Evolutionary conservation across 2,888 invertebrate species (phyloP), one percentile per base, ranked within the genome.

Genomic region (Cerceris ruficornis): DNA sequence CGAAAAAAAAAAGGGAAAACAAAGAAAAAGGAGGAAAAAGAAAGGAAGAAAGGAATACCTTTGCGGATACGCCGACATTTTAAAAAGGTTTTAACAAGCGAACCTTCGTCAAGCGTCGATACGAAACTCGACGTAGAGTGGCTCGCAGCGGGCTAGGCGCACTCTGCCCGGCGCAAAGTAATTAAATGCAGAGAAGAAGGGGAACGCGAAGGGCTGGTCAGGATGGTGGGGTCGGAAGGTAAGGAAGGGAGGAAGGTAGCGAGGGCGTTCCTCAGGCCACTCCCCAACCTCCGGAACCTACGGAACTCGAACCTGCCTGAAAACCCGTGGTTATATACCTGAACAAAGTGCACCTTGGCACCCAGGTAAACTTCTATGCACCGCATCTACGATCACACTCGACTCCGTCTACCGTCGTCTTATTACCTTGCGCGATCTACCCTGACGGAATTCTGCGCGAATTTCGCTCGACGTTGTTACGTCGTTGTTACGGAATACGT

Each of bases 221-320:
- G 75, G 57, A 49, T 69, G 73, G 75, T 64, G 65, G 77, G 73
- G 62, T 52, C 6, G 9, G 75, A 75, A 52, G 75, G 71, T 68
- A 78, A 80, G 81, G 80, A 79, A 65, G 80, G 84, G 83, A 76
- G 84, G 86, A 86, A 82, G 86, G 87, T 83, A 81, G 86, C 85
- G 88, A 88, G 87, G 91, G 91, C 90, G 91, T 90, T 88, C 87
- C 89, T 88, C 69, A 87, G 83, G 91, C 91, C 91, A 90, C 90
- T 91, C 91, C 91, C 91, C 88, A 80, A 71, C 83, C 78, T 75
- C 7, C 80, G 84, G 81, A 81, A 83, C 79, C 81, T 81, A 64
- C 81, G 77, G 81, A 81, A 84, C 81, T 83, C 79, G 80, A 77
- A 78, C 76, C 84, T 76, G 82, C 67, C 62, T 80, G 77, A 67